phyloP scores from a whole-genome alignment of 2,113 vertebrate genomes.

The Proteles cristata region DNA sequence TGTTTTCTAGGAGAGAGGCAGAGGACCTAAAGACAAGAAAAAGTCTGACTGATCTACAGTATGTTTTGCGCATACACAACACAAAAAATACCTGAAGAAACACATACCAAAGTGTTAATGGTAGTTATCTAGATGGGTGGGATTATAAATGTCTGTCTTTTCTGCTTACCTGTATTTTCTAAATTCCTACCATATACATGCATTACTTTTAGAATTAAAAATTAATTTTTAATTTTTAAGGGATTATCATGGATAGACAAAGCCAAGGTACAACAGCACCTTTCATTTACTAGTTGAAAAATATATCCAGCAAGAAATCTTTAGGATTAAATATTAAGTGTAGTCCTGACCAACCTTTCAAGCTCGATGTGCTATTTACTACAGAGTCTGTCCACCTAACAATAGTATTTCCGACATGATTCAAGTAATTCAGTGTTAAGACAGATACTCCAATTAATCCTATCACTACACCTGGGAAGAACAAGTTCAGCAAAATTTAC shows the following conservation, averaged over 20 bases:
- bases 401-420: not conserved
- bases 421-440: slow-evolving; percentile 39
- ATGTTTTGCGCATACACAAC: not conserved
- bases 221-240: slow-evolving; percentile 55
- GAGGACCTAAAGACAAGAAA: slow-evolving; percentile 3
- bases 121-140: slow-evolving; percentile 5
- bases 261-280: not conserved
- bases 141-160: slow-evolving; percentile 44
- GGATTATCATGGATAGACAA: slow-evolving; percentile 2
- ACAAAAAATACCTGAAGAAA: slow-evolving; percentile 30
- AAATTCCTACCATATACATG: slow-evolving; percentile 44
- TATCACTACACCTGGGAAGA: slow-evolving; percentile 24
- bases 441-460: not conserved
- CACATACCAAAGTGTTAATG: not conserved
- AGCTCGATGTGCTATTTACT: slow-evolving; percentile 9
- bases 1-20: slow-evolving; percentile 2
- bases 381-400: not conserved
- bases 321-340: slow-evolving; percentile 27
- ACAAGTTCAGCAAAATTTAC: slow-evolving; percentile 4
- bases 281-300: slow-evolving; percentile 47
- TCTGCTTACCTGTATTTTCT: slow-evolving; percentile 36
- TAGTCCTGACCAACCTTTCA: slow-evolving; percentile 38
- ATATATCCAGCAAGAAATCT: slow-evolving; percentile 23
- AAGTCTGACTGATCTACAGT: not conserved
- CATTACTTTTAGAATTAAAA: slow-evolving; percentile 30